These are phyloP conservation scores for Colostygia pectinataria DNA, from an alignment of 2,888 invertebrate genomes.

Conservation along the genomic window DNA sequence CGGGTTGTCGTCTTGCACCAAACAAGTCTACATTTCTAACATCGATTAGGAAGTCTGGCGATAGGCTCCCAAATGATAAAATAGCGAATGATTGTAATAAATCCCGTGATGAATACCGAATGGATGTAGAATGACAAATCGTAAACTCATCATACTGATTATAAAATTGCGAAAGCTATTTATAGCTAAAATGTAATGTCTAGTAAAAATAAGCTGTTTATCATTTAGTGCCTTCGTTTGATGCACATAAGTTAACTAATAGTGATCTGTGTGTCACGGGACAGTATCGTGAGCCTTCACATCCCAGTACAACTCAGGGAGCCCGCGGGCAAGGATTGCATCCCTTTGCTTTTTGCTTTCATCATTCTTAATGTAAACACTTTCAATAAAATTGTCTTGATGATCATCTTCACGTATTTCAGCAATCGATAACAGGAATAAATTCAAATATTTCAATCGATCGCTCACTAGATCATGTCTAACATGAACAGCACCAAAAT, in stretches of 20 bases:
- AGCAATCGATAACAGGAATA: slow-evolving; percentile 5
- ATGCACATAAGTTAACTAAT: slow-evolving; percentile 67
- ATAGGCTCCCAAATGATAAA: slow-evolving; percentile 80
- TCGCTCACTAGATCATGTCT: slow-evolving; percentile 13
- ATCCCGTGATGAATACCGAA: slow-evolving; percentile 51
- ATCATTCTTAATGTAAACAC: slow-evolving; percentile 38
- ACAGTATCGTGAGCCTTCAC: slow-evolving; percentile 39
- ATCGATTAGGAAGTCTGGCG: slow-evolving; percentile 68
- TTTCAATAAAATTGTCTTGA: not conserved
- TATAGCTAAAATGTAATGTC: slow-evolving; percentile 38
- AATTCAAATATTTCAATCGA: not conserved
- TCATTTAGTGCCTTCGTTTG: slow-evolving; percentile 78
- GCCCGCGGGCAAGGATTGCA: no score
- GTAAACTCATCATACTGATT: slow-evolving; percentile 60
- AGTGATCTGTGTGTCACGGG: slow-evolving; percentile 58
- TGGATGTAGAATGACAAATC: slow-evolving; percentile 44
- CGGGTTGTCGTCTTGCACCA: slow-evolving; percentile 45
- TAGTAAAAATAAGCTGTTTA: slow-evolving; percentile 71
- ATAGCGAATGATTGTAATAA: slow-evolving; percentile 62
- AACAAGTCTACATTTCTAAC: slow-evolving; percentile 62
- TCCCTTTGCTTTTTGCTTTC: slow-evolving; percentile 17
- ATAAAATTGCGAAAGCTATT: slow-evolving; percentile 64
- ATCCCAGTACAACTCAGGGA: slow-evolving; percentile 23
- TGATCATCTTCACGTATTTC: slow-evolving; percentile 8
- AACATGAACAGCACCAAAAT: slow-evolving; percentile 30